Evolutionary conservation across 2,797 vertebrate genomes (phyloP).

Genomic region (Tinamus major): DNA sequence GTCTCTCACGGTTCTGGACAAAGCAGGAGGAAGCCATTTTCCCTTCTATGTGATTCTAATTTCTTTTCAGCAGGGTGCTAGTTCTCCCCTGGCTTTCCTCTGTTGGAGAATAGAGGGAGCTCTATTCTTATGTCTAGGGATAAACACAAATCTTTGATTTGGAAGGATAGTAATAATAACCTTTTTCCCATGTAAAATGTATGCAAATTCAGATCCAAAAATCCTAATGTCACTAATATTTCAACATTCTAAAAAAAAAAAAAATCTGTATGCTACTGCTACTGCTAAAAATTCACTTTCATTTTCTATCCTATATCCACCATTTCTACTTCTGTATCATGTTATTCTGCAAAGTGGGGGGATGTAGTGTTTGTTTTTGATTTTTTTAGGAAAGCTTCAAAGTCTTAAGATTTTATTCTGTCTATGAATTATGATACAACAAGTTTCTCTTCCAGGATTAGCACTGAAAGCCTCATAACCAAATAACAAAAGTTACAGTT

Average conservation of each 20-base stretch:
- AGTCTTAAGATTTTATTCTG: not conserved
- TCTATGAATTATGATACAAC: not conserved
- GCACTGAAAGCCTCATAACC: not conserved
- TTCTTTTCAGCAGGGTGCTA: not conserved
- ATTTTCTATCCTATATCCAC: not conserved
- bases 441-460: not conserved
- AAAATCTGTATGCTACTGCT: accelerated
- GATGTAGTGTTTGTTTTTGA: too few relatives aligned
- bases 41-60: not conserved
- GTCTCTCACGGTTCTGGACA: not conserved
- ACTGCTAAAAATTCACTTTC: not conserved
- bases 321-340: not conserved
- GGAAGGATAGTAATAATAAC: not conserved
- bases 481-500: not conserved
- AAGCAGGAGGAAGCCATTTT: not conserved
- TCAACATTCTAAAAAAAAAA: not conserved
- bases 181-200: not conserved
- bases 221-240: not conserved
- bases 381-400: not conserved
- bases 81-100: not conserved
- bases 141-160: not conserved
- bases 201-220: not conserved
- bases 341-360: not conserved
- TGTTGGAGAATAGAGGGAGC: not conserved
- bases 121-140: not conserved